Percentiles rank a stretch among this genome's conserved stretches.
phyloP scores from a whole-genome alignment of 2,797 vertebrate genomes.

The Lateolabrax maculatus region DNA sequence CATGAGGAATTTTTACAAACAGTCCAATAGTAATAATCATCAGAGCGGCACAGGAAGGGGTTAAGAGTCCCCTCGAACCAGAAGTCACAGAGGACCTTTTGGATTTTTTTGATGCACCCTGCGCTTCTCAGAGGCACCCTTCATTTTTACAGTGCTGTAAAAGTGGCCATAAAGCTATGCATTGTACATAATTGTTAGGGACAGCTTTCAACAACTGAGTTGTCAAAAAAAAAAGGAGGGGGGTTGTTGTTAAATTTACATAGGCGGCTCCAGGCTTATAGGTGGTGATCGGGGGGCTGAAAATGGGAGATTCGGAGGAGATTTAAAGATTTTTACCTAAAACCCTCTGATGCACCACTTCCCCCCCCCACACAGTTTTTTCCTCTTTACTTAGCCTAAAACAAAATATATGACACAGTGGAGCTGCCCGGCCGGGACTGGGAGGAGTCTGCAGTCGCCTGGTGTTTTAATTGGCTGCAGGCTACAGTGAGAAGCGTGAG shows the following conservation, averaged over 20 bases:
- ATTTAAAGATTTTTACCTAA: slow-evolving; percentile 50
- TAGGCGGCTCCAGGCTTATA: slow-evolving; percentile 21
- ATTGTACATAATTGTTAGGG: slow-evolving; percentile 74
- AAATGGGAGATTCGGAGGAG: slow-evolving; percentile 22
- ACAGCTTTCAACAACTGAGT: slow-evolving; percentile 71
- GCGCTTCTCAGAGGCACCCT: slow-evolving; percentile 64
- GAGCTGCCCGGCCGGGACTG: slow-evolving; percentile 86
- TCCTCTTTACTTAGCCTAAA: slow-evolving; percentile 75
- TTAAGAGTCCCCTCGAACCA: slow-evolving; percentile 23
- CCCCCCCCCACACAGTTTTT: slow-evolving; percentile 54
- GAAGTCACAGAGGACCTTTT: slow-evolving; percentile 53
- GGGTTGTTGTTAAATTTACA: slow-evolving; percentile 55
- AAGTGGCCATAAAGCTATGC: slow-evolving; percentile 77
- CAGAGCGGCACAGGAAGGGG: slow-evolving; percentile 22
- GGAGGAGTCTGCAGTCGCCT: slow-evolving; percentile 93
- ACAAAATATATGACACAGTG: slow-evolving; percentile 88
- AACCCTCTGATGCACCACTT: slow-evolving; percentile 52
- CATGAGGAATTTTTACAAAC: slow-evolving; percentile 21
- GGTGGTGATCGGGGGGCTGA: slow-evolving; percentile 11
- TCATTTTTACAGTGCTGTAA: slow-evolving; percentile 82
- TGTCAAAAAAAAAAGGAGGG: slow-evolving; percentile 64
- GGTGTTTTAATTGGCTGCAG: slow-evolving; percentile 97
- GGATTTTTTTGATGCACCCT: slow-evolving; percentile 58
- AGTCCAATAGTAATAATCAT: slow-evolving; percentile 41
- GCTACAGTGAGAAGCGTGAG: slow-evolving; percentile 92